These are phyloP conservation scores for Muntiacus reevesi DNA, from an alignment of 2,113 vertebrate species.

Conservation along the genomic window DNA sequence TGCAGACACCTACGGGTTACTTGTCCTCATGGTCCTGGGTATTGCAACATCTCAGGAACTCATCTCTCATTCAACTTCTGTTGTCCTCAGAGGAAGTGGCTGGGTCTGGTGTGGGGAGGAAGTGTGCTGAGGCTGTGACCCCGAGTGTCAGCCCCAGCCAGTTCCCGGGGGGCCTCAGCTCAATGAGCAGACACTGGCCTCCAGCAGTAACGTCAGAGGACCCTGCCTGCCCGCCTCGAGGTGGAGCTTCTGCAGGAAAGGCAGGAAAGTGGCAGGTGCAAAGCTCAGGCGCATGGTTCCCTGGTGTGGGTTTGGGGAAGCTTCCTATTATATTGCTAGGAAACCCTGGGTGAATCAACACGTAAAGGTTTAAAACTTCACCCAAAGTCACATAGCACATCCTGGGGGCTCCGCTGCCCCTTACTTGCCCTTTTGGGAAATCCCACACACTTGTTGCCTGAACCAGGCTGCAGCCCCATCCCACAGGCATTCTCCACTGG, in stretches of 20 bases:
- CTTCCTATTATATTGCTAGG: not conserved
- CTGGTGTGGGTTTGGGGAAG: not conserved
- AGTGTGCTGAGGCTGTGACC: not conserved
- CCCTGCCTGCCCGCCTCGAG: not conserved
- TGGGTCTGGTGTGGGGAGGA: not conserved
- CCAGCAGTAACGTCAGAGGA: not conserved
- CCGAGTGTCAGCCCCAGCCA: not conserved
- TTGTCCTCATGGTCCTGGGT: not conserved
- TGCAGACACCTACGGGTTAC: not conserved
- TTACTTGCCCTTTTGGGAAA: not conserved
- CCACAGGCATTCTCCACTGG: not conserved
- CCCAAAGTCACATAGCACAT: not conserved
- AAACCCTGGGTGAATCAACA: not conserved
- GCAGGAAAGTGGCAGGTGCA: not conserved
- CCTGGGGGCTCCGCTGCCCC: not conserved
- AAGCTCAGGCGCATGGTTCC: not conserved
- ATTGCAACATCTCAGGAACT: not conserved
- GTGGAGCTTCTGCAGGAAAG: not conserved
- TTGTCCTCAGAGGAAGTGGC: constrained; percentile 3
- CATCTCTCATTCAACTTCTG: not conserved
- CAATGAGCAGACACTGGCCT: not conserved
- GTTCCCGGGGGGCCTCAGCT: not conserved
- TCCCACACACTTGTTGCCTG: not conserved
- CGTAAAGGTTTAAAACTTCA: not conserved
- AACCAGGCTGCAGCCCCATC: not conserved